Base-by-base conservation (phyloP, 2,113 vertebrate genomes). In the Anser brachyrhynchus region DNA sequence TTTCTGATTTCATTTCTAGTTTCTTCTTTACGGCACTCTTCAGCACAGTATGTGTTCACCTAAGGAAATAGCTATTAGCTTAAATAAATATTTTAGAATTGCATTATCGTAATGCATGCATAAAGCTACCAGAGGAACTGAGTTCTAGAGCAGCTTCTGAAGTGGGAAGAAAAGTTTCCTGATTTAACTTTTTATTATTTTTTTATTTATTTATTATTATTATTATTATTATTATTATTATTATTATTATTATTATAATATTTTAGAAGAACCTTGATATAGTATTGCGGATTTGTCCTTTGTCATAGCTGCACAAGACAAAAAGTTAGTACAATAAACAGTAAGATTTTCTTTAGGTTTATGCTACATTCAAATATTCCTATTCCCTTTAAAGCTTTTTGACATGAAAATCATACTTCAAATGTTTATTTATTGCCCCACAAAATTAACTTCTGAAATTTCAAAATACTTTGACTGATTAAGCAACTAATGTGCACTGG, bases 11-110 rank as follows among this genome's bases (percentile, higher is more conserved):
- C 6, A 11, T 58, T 84, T 44, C 29, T 69, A 57, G 39, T 28
- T 22, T 86, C n/a, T 92, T 94, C n/a, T 83, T 89, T 84, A 51
- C 2, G 58, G 28, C 23, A 73, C 6, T 82, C 18, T 86, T 84
- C 46, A 77, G 33, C 23, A 78, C 13, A 4, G 1, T 90, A 79
- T 84, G 20, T 20, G 46, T 74, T 90, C 74, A 88, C 33, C 21
- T 84, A 80, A 89, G 80, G 76, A 90, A 93, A 92, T 58, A 89
- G 15, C 12, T 78, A 70, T 93, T 93, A 92, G 43, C 49, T 84
- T 92, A 90, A 94, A 95, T 89, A 94, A 94, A 84, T 93, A 92
- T 72, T 93, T 95, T 79, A 87, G 37, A 91, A 87, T 72, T 78
- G 7, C 11, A 73, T 91, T 94, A 70, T 87, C 62, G 75, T 85